A percentile compares a stretch with the other conserved stretches of the same genome.
phyloP scores from a whole-genome alignment of 1,140 invertebrate genomes.

The Lutraria rhynchaena region DNA sequence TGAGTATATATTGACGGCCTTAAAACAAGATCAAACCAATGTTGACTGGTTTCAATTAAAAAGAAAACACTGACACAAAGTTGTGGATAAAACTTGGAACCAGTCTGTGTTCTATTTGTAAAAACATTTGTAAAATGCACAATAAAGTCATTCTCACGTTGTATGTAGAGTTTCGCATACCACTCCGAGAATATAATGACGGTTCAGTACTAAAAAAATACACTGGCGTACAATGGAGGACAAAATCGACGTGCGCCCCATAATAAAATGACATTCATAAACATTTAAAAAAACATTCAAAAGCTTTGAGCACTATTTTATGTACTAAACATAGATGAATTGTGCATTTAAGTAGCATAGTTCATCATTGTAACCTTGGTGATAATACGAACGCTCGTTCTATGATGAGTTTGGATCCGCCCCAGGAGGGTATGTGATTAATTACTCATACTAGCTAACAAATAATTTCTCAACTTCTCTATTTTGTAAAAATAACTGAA shows the following conservation, averaged over 20 bases:
- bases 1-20: too few species aligned
- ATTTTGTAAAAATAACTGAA: background rate
- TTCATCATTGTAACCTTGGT: too few species aligned
- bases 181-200: slow-evolving; percentile 8
- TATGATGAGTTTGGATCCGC: too few species aligned
- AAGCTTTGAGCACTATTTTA: too few species aligned
- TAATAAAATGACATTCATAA: too few species aligned
- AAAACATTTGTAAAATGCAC: slow-evolving; percentile 48
- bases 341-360: too few species aligned
- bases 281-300: too few species aligned
- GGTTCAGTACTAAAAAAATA: too few species aligned
- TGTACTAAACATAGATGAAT: too few species aligned
- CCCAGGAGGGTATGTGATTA: slow-evolving; percentile 13
- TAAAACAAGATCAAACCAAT: slow-evolving; percentile 5
- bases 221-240: too few species aligned
- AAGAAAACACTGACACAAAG: slow-evolving; percentile 7
- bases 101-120: slow-evolving; percentile 25
- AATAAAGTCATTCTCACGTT: slow-evolving; percentile 39
- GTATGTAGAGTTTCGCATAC: background rate
- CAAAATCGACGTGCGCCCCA: too few species aligned
- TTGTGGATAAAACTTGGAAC: slow-evolving; percentile 30
- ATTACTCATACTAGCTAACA: slow-evolving; percentile 4
- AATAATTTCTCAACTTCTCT: slow-evolving; percentile 25
- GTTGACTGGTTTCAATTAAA: slow-evolving; percentile 41
- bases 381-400: too few species aligned